A percentile compares a stretch with the other conserved stretches of the same genome.
These are phyloP conservation scores for Caiman crocodilus DNA, from an alignment of 2,797 vertebrate species.

Conservation along the genomic window DNA sequence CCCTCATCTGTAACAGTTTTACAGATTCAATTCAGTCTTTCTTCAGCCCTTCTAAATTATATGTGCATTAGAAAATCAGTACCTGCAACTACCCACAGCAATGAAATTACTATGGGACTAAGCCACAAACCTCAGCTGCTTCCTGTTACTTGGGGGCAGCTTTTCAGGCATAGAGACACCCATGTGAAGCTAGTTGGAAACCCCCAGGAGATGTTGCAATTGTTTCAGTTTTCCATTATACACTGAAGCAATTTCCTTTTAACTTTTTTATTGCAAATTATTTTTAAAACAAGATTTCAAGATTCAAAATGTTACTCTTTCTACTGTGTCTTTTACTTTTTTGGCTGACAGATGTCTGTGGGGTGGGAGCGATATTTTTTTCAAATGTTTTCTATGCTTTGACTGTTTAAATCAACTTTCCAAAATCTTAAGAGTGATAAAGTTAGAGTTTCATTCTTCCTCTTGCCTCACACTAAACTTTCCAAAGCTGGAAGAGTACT, in stretches of 20 bases:
- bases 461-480: neutral
- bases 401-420: neutral
- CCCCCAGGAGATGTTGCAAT: neutral
- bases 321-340: accelerated
- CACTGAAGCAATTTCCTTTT: neutral
- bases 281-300: neutral
- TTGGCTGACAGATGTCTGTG: neutral
- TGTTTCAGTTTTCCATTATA: no score
- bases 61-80: neutral
- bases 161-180: neutral
- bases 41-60: neutral
- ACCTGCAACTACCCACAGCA: neutral
- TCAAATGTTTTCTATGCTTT: neutral
- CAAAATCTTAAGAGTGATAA: neutral
- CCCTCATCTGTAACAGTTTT: neutral
- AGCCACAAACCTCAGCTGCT: neutral
- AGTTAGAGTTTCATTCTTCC: neutral
- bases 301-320: neutral
- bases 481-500: neutral
- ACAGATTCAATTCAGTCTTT: neutral
- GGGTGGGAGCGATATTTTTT: neutral
- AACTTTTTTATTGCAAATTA: neutral
- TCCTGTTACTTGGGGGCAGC: neutral
- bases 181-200: neutral
- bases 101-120: neutral